phyloP scores from a whole-genome alignment of 2,113 vertebrate species.

The Oncorhynchus masou region DNA sequence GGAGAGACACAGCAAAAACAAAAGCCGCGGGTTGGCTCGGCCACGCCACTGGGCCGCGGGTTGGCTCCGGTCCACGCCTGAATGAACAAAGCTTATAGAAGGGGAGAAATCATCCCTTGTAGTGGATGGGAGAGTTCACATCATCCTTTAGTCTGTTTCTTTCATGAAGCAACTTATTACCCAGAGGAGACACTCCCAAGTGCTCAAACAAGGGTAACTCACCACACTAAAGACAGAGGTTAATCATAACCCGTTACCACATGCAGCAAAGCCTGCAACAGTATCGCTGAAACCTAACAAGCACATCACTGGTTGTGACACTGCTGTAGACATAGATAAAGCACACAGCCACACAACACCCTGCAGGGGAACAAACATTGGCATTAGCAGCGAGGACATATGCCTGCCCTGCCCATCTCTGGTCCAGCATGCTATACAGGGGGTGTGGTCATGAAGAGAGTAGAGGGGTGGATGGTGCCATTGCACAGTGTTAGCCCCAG shows the following conservation, averaged over 20 bases:
- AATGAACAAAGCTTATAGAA: neutral
- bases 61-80: neutral
- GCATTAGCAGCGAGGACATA: neutral
- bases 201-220: neutral
- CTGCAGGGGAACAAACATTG: neutral
- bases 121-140: neutral
- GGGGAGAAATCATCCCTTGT: neutral
- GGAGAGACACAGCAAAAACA: too few relatives aligned
- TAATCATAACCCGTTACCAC: too few relatives aligned
- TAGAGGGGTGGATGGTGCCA: neutral
- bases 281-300: neutral
- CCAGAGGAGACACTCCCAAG: neutral
- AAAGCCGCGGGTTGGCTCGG: neutral
- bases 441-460: neutral
- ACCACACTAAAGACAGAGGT: neutral
- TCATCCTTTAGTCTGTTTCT: neutral
- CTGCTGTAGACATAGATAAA: neutral
- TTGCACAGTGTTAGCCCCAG: slow-evolving; percentile 3
- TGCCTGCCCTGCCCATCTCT: neutral
- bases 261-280: neutral
- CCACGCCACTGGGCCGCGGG: too few relatives aligned
- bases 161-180: too few relatives aligned
- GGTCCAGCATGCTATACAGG: neutral
- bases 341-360: neutral
- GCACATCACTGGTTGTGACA: neutral